These are phyloP conservation scores for Oplegnathus fasciatus DNA, from an alignment of 2,113 vertebrate species.

Conservation along the genomic window DNA sequence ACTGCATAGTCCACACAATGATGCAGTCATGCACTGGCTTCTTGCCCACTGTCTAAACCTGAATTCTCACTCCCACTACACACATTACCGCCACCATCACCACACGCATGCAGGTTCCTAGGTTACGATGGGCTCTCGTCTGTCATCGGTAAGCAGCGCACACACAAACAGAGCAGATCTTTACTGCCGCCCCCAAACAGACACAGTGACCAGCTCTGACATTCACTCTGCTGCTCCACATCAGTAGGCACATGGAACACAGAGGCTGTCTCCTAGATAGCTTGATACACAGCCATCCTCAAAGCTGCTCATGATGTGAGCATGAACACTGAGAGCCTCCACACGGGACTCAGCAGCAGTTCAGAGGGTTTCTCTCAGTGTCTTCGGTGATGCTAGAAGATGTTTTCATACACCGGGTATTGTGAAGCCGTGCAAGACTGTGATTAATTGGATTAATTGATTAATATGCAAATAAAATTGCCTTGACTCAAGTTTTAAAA, in stretches of 20 bases:
- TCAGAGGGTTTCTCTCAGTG: constrained; percentile 3
- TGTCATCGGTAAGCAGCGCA: constrained; percentile 29
- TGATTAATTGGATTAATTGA: neutral
- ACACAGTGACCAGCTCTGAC: constrained; percentile 54
- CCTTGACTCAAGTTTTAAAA: neutral
- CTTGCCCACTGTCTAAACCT: constrained; percentile 74
- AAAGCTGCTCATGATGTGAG: constrained; percentile 55
- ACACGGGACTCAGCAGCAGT: constrained; percentile 3
- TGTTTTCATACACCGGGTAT: neutral
- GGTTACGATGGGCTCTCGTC: constrained; percentile 29
- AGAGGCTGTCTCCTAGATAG: constrained; percentile 40
- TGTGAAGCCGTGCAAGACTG: neutral
- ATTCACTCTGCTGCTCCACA: constrained; percentile 55
- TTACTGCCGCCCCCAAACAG: constrained; percentile 28
- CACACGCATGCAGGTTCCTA: constrained; percentile 44
- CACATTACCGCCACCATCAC: constrained; percentile 40
- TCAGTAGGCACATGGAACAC: constrained; percentile 55
- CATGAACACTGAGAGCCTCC: constrained; percentile 31
- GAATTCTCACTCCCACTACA: constrained; percentile 69
- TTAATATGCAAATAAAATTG: constrained; percentile 8
- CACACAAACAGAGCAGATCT: constrained; percentile 37
- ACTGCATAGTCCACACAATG: constrained; percentile 78
- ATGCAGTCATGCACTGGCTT: constrained; percentile 74
- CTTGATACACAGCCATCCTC: constrained; percentile 44
- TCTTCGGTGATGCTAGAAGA: neutral